Percentiles rank a stretch among this genome's conserved stretches.
phyloP scores from a whole-genome alignment of 2,888 invertebrate species.

The Luffia ferchaultella region DNA sequence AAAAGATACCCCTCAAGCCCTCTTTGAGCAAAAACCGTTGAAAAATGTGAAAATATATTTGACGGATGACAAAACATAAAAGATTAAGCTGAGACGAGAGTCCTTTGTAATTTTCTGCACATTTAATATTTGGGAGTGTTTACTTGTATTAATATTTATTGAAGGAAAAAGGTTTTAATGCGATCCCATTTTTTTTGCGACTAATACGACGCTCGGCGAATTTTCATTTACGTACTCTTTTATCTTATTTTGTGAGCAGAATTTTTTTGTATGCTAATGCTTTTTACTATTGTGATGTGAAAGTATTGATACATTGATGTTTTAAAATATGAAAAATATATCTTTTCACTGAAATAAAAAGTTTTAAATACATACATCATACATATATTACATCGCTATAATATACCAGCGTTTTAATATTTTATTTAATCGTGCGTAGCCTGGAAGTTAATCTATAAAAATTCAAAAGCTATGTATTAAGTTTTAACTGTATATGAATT shows the following conservation, averaged over 20 bases:
- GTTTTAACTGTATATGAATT: too few relatives aligned
- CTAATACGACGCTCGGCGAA: background rate
- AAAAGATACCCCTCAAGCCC: slow-evolving; percentile 5
- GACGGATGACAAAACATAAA: slow-evolving; percentile 6
- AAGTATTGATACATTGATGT: slow-evolving; percentile 2
- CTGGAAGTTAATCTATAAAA: too few relatives aligned
- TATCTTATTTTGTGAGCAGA: too few relatives aligned
- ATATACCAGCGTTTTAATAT: too few relatives aligned
- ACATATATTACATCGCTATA: too few relatives aligned
- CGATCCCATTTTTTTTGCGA: slow-evolving; percentile 3
- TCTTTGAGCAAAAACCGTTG: slow-evolving; percentile 4
- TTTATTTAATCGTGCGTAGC: too few relatives aligned
- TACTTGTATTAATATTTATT: slow-evolving; percentile 5
- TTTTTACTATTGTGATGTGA: background rate
- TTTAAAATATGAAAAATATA: background rate
- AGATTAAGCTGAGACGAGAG: slow-evolving; percentile 1
- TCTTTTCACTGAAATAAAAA: background rate
- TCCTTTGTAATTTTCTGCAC: slow-evolving; percentile 6
- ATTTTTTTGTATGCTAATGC: too few relatives aligned
- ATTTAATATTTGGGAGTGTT: slow-evolving; percentile 6
- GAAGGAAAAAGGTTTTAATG: slow-evolving; percentile 4
- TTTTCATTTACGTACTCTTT: too few relatives aligned
- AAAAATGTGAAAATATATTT: slow-evolving; percentile 6
- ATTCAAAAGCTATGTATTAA: too few relatives aligned
- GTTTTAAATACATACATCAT: background rate